phyloP scores from a whole-genome alignment of 2,888 invertebrate genomes.

The Drosophila ezoana region DNA sequence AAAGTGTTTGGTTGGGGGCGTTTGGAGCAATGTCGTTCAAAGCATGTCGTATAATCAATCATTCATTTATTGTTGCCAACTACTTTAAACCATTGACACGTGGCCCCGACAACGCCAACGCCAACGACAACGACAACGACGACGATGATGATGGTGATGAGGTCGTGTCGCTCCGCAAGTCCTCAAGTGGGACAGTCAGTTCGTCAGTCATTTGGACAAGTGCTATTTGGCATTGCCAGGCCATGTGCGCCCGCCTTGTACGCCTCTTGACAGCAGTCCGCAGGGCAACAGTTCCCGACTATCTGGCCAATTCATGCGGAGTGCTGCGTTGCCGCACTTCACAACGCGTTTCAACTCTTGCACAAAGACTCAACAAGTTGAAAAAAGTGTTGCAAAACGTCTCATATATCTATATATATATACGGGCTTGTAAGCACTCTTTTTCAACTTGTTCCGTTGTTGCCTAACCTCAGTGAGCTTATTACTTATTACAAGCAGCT shows the following conservation, averaged over 20 bases:
- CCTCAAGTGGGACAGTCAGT: slow-evolving; percentile 30
- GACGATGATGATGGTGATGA: slow-evolving; percentile 1
- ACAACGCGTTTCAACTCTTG: not conserved
- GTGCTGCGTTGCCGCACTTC: slow-evolving; percentile 37
- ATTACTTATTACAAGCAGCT: not conserved
- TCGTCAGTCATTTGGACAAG: slow-evolving; percentile 39
- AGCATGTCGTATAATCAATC: slow-evolving; percentile 62
- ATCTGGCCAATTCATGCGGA: slow-evolving; percentile 6
- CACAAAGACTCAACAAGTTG: not conserved
- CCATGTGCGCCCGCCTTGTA: slow-evolving; percentile 4
- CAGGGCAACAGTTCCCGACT: not conserved
- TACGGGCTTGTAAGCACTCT: not conserved
- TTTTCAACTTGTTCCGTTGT: not conserved
- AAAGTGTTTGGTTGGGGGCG: not conserved
- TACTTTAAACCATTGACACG: slow-evolving; percentile 64
- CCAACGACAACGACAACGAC: slow-evolving; percentile 14
- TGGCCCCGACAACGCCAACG: slow-evolving; percentile 11
- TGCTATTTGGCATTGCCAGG: slow-evolving; percentile 34
- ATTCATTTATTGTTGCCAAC: slow-evolving; percentile 66
- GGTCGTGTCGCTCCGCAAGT: slow-evolving; percentile 5
- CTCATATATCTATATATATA: not conserved
- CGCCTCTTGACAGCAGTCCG: not conserved
- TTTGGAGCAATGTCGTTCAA: slow-evolving; percentile 15
- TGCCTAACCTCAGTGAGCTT: not conserved
- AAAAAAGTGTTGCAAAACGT: not conserved